These are phyloP conservation scores for Scaptomyza tumidula DNA, from an alignment of 2,888 invertebrate species.

Conservation along the genomic window DNA sequence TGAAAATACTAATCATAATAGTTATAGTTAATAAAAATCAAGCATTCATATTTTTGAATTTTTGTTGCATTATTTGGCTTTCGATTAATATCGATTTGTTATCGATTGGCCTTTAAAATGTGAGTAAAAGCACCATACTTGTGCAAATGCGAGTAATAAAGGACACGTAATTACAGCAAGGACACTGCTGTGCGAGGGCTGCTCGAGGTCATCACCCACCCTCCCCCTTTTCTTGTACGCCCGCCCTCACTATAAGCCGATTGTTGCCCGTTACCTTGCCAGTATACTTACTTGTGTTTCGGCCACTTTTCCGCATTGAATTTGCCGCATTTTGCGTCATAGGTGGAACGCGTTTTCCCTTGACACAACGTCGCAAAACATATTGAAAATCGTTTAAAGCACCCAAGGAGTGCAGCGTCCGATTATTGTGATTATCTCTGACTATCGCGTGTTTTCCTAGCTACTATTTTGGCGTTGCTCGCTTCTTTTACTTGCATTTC, in stretches of 20 bases:
- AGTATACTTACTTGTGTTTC: too few species aligned
- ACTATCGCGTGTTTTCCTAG: conserved; percentile 61
- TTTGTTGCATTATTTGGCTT: too few species aligned
- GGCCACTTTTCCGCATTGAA: conserved; percentile 53
- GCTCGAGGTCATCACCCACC: conserved; percentile 25
- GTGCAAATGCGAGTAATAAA: conserved; percentile 42
- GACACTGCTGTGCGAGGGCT: conserved; percentile 33
- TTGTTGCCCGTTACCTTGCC: conserved; percentile 52
- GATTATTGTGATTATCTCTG: conserved; percentile 80
- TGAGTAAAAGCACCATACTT: not conserved
- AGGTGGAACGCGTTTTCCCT: conserved; percentile 34
- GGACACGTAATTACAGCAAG: conserved; percentile 67
- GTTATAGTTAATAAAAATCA: too few species aligned
- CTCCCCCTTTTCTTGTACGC: not conserved
- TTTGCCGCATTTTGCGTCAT: conserved; percentile 74
- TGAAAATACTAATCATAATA: too few species aligned
- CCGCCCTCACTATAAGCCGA: conserved; percentile 63
- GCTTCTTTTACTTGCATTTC: conserved; percentile 50
- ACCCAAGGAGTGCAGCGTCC: conserved; percentile 75
- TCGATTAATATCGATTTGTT: not conserved
- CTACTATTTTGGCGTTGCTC: conserved; percentile 35
- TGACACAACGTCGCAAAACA: conserved; percentile 33
- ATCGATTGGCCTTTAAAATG: not conserved
- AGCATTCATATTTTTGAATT: too few species aligned
- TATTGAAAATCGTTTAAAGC: conserved; percentile 79